Evolutionary conservation across 2,113 vertebrate species (phyloP).

Genomic region (Fregata magnificens): DNA sequence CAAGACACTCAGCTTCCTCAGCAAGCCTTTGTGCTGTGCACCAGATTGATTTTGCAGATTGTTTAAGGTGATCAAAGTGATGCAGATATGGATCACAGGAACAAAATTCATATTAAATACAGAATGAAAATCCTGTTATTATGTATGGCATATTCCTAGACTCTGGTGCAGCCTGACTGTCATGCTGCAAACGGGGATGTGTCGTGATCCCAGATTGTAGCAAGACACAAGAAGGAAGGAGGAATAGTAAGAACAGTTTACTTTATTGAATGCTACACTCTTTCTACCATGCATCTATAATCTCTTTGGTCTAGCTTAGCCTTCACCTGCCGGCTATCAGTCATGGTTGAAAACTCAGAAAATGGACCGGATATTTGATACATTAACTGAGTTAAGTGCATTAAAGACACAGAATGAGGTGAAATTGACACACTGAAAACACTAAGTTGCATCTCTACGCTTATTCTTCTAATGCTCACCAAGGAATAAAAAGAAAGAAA

Average conservation of each 20-base stretch:
- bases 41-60: neutral
- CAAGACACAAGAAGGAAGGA: neutral
- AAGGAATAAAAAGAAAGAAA: neutral
- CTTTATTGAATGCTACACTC: neutral
- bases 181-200: neutral
- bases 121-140: neutral
- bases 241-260: neutral
- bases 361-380: neutral
- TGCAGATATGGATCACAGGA: neutral
- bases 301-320: neutral
- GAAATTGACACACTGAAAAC: neutral
- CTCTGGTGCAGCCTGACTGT: neutral
- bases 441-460: neutral
- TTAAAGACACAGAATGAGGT: neutral
- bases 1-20: neutral
- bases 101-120: neutral
- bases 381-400: neutral
- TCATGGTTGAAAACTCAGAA: neutral
- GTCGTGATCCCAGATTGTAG: neutral
- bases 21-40: neutral
- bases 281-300: neutral
- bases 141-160: neutral
- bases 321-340: neutral
- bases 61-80: neutral
- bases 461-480: neutral